Conservation (phyloP, 53 echinoderm and acorn worm genomes). For the Henricia sp. region DNA sequence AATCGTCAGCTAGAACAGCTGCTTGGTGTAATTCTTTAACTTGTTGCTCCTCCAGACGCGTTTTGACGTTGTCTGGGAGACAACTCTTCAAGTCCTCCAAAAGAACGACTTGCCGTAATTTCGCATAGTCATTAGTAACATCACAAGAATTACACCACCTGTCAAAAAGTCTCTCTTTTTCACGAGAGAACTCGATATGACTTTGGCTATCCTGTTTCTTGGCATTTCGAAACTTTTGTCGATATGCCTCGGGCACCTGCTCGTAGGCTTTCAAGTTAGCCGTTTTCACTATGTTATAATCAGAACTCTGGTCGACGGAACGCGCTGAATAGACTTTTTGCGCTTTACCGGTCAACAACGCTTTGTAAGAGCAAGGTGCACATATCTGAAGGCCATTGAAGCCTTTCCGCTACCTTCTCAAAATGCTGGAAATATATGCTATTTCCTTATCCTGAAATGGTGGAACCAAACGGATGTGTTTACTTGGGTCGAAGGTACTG, state of each 20-base stretch:
- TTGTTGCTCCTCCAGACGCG: slow-evolving; percentile 28
- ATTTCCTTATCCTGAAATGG: slow-evolving; percentile 14
- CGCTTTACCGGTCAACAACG: too few species aligned
- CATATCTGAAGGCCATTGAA: slow-evolving; percentile 10
- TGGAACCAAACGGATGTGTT: slow-evolving; percentile 16
- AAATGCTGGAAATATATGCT: slow-evolving; percentile 7
- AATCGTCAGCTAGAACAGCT: neutral
- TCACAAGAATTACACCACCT: slow-evolving; percentile 23
- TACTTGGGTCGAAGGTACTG: slow-evolving; percentile 3
- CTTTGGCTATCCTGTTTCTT: neutral
- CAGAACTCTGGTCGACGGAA: slow-evolving; percentile 26
- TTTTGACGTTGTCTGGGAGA: slow-evolving; percentile 24
- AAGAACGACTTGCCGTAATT: slow-evolving; percentile 21
- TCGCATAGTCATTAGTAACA: slow-evolving; percentile 31
- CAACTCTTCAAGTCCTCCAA: slow-evolving; percentile 42
- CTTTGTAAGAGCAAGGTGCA: neutral
- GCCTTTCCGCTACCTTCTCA: too few species aligned
- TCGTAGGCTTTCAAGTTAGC: slow-evolving; percentile 2
- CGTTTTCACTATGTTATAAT: slow-evolving; percentile 19
- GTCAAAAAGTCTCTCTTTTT: slow-evolving; percentile 19
- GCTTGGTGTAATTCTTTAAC: slow-evolving; percentile 37
- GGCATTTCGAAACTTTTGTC: slow-evolving; percentile 13
- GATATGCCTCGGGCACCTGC: slow-evolving; percentile 23
- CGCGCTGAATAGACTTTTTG: slow-evolving; percentile 1
- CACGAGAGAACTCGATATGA: slow-evolving; percentile 18